These are phyloP conservation scores for Sardinella longiceps DNA, from an alignment of 2,797 vertebrate species.

Conservation along the genomic window DNA sequence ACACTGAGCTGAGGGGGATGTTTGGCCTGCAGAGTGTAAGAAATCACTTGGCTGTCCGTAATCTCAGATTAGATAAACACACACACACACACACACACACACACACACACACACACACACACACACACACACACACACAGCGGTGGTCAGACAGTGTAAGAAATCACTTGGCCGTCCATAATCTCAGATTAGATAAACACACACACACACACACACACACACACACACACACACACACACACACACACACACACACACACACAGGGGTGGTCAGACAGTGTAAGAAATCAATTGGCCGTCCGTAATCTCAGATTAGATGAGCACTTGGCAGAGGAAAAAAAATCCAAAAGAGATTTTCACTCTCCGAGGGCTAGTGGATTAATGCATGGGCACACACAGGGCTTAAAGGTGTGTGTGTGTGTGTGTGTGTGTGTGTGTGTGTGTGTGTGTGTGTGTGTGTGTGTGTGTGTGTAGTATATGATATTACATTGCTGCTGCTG, in stretches of 20 bases:
- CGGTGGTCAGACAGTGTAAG: too few relatives aligned
- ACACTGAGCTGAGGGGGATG: too few relatives aligned
- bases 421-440: neutral
- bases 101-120: too few relatives aligned
- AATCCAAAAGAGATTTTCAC: neutral
- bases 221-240: slow-evolving; percentile 44
- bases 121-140: too few relatives aligned
- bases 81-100: too few relatives aligned
- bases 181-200: neutral
- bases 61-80: too few relatives aligned
- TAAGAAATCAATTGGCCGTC: neutral
- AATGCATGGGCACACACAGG: neutral
- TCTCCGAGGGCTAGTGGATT: neutral
- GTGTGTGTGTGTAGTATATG: too few relatives aligned
- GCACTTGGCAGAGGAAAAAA: neutral
- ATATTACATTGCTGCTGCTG: neutral
- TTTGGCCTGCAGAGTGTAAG: too few relatives aligned
- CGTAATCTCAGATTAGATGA: slow-evolving; percentile 13
- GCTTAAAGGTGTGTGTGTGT: neutral
- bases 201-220: neutral
- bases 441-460: neutral
- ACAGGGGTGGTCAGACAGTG: neutral
- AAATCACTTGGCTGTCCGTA: too few relatives aligned
- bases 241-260: slow-evolving; percentile 20
- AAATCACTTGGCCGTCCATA: too few relatives aligned